Base-by-base conservation (phyloP, 2,888 invertebrate species). In the Ormyrus pomaceus region DNA sequence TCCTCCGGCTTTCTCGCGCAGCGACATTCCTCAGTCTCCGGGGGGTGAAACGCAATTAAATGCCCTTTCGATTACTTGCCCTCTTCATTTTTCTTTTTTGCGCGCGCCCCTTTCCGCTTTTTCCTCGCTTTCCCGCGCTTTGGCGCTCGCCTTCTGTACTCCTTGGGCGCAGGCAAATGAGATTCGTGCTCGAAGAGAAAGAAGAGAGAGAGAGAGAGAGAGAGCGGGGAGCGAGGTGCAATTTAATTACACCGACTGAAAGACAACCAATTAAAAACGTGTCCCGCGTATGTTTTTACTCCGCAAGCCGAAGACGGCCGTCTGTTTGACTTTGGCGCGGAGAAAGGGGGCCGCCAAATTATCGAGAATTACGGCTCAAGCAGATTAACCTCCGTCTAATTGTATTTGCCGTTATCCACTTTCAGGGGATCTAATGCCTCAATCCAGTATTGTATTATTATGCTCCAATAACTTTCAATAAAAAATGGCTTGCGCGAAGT, bases 1-100 rank as follows among this genome's bases (percentile, higher is more conserved):
- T 72, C 50, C 48, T n/a, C 50, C 2, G 10, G 10, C 46, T 72
- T 59, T 65, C 34, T 10, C 48, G 1, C 45, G 5, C 13, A 13
- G n/a, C 58, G 55, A 76, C 61, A 62, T 77, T 77, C 55, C 11
- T 69, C 13, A 55, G 13, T 56, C 64, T 45, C 45, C 34, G 11
- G 48, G 19, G 19, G 13, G 58, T 51, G 11, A 80, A 81, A 79
- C 56, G 66, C 69, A 74, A 68, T 73, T 80, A 76, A 77, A 77
- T 79, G 77, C 73, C 55, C 61, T 83, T 83, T 79, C 71, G 68
- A 81, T 64, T 79, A 72, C 79, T 80, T 79, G 51, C 66, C 70
- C 75, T 68, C 53, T 59, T 68, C 68, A 68, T 68, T 68, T 76
- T 50, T 34, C 58, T 75, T 59, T 48, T 59, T 19, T n/a, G n/a